A percentile compares a stretch with the other conserved stretches of the same genome.
Conservation (phyloP, 92 coral and sea anemone species). For the Phenganax stokvisi region DNA sequence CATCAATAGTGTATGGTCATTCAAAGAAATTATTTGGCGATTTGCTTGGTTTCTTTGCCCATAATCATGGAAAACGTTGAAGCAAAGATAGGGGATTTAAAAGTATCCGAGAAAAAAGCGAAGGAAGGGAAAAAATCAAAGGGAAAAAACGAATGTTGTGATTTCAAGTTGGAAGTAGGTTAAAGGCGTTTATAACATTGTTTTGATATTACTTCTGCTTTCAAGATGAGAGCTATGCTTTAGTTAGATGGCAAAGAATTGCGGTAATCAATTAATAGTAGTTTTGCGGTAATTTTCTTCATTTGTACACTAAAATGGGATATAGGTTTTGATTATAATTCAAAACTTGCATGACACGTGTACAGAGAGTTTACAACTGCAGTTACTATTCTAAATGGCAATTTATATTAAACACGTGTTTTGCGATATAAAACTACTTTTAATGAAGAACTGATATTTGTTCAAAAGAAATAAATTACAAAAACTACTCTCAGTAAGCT, state of each 20-base stretch:
- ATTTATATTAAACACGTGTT: too few relatives aligned
- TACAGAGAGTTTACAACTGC: too few relatives aligned
- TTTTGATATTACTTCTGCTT: background rate
- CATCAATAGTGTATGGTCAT: background rate
- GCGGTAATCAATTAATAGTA: too few relatives aligned
- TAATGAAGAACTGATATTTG: too few relatives aligned
- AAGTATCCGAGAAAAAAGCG: slow-evolving; percentile 53
- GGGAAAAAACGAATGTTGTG: slow-evolving; percentile 45
- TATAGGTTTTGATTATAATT: too few relatives aligned
- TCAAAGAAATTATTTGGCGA: background rate
- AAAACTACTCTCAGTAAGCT: too few relatives aligned
- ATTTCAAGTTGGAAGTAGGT: slow-evolving; percentile 62
- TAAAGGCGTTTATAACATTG: background rate
- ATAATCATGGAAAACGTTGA: slow-evolving; percentile 49
- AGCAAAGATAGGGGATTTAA: slow-evolving; percentile 59
- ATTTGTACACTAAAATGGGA: too few relatives aligned
- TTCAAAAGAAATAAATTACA: too few relatives aligned
- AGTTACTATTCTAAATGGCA: too few relatives aligned
- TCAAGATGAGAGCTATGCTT: background rate
- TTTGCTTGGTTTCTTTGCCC: background rate
- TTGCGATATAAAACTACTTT: too few relatives aligned
- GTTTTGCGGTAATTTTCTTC: too few relatives aligned
- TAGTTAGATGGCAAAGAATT: background rate
- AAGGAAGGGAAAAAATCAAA: slow-evolving; percentile 58
- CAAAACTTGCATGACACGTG: too few relatives aligned